Evolutionary conservation across 2,797 vertebrate species (phyloP), one percentile per base, ranked within the genome.

Genomic region (Thripadectes ignobilis): DNA sequence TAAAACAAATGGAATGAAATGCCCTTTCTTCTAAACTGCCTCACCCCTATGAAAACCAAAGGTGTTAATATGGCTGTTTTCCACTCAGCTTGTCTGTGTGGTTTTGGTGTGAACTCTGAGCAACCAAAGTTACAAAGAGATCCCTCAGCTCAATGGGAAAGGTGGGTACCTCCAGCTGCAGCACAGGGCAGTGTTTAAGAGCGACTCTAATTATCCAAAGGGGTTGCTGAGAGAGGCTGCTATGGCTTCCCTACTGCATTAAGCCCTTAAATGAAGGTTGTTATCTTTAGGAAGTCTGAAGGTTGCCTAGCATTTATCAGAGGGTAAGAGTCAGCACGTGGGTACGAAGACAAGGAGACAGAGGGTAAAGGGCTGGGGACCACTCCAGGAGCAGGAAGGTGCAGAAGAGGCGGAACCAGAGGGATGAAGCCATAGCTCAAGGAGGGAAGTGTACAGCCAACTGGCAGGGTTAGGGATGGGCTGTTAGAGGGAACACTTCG

Each of bases 41-140:
- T n/a, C 75, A 54, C 18, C 38, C 15, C 9, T 36, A 3, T 48
- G 30, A 68, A 89, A 83, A 80, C 83, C 5, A 30, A 73, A 82
- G 54, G 49, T 59, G 49, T 48, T 77, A 49, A 63, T 49, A 14
- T 8, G 19, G 2, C n/a, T 75, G 22, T 7, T 88, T 85, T 67
- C n/a, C 45, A 32, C 17, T 65, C 48, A 39, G 27, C 13, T 17
- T 46, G 38, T 45, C 55, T 73, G 6, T 0, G 0, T 54, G 52
- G 43, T 48, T 84, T 81, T 39, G 24, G 6, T 52, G 39, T 71
- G 67, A 94, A 27, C 29, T 54, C 62, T 86, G 55, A 78, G 73
- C 54, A 75, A 22, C 48, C 63, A 55, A 73, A 88, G 43, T 59
- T 34, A 66, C 58, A 66, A 62, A 39, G 46, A 73, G 32, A 78